These are phyloP conservation scores for Dicaeum eximium DNA, from an alignment of 2,113 vertebrate genomes.

Conservation along the genomic window DNA sequence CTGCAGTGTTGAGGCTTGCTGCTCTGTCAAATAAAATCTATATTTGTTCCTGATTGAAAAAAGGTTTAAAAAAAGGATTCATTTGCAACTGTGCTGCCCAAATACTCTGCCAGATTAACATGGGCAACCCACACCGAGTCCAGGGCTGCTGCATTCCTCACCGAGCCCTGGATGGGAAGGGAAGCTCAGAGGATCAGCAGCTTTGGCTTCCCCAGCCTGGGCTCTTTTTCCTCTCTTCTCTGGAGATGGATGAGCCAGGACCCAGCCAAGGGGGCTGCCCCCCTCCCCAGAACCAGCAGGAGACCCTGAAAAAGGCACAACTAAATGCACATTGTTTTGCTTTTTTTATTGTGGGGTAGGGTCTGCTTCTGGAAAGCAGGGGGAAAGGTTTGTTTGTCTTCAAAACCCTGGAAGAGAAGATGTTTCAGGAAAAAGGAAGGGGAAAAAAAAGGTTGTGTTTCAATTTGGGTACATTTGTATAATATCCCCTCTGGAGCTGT, in stretches of 20 bases:
- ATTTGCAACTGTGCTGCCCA: not conserved
- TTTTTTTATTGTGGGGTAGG: not conserved
- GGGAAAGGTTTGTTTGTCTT: not conserved
- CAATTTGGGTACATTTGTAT: not conserved
- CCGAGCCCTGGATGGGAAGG: rapidly evolving
- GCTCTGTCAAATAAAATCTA: not conserved
- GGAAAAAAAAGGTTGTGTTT: not conserved
- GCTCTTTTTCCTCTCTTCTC: not conserved
- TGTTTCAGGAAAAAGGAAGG: not conserved
- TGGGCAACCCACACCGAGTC: not conserved
- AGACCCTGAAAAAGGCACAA: not conserved
- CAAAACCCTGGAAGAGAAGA: not conserved
- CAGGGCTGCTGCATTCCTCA: not conserved
- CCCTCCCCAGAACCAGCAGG: not conserved
- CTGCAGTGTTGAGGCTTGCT: not conserved
- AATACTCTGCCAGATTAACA: not conserved
- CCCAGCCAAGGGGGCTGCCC: not conserved
- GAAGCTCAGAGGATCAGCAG: not conserved
- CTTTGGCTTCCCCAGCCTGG: not conserved
- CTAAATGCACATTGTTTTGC: rapidly evolving
- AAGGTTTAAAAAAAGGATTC: not conserved
- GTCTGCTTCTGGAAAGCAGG: not conserved
- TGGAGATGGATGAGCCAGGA: not conserved
- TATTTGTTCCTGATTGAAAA: not conserved
- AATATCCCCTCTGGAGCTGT: constrained; percentile 42